Conservation (phyloP, 2,113 vertebrate species). For the Ptychochromis oligacanthus region DNA sequence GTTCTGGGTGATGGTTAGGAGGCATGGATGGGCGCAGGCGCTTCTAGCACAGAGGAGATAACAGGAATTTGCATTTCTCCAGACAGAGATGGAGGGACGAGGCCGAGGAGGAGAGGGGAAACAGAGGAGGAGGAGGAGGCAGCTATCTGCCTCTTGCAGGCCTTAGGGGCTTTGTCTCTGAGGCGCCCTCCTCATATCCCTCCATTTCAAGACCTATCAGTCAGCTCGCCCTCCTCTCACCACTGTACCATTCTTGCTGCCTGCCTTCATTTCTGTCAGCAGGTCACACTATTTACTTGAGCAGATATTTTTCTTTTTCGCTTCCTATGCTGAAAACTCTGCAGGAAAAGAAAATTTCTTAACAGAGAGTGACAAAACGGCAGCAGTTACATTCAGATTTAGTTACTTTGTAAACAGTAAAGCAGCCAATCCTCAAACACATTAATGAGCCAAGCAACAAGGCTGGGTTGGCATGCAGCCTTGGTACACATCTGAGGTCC, state of each 20-base stretch:
- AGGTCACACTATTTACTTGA: conserved; percentile 19
- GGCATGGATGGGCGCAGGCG: neutral
- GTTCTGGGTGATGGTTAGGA: neutral
- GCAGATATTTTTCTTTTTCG: conserved; percentile 1
- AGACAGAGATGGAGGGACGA: conserved; percentile 53
- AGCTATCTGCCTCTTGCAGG: conserved; percentile 63
- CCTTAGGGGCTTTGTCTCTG: conserved; percentile 51
- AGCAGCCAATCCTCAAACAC: conserved; percentile 15
- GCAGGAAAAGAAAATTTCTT: conserved; percentile 12
- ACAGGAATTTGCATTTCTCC: conserved; percentile 54
- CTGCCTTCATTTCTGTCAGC: conserved; percentile 9
- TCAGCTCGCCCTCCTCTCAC: conserved; percentile 24
- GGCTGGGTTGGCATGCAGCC: conserved; percentile 1
- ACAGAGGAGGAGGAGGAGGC: conserved; percentile 36
- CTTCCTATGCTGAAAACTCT: neutral
- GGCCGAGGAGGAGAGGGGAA: neutral
- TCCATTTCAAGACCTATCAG: conserved; percentile 34
- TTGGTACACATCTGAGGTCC: conserved; percentile 20
- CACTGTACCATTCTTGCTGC: neutral
- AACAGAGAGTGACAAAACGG: neutral
- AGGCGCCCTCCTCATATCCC: conserved; percentile 23
- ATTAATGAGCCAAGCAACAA: neutral
- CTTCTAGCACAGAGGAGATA: conserved; percentile 36
- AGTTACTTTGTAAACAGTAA: conserved; percentile 5
- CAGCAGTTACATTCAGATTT: neutral